These are phyloP conservation scores for Chamaetylas fuelleborni DNA, from an alignment of 2,113 vertebrate genomes.

Conservation along the genomic window DNA sequence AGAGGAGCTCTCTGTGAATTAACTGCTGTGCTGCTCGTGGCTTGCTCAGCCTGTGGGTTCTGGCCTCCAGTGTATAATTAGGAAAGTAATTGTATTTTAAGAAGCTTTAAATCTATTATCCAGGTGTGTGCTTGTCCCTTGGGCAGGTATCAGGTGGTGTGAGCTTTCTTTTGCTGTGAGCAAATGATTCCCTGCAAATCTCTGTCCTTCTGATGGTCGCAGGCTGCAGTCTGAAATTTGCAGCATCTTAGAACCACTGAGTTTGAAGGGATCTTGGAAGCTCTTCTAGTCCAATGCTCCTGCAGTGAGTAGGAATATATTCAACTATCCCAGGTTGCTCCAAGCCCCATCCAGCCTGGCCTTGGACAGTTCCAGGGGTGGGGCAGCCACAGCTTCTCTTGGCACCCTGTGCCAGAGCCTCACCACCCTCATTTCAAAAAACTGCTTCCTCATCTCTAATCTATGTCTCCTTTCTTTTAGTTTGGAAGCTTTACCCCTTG, in stretches of 20 bases:
- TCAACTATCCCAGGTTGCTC: not conserved
- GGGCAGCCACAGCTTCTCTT: not conserved
- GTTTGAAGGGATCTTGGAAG: not conserved
- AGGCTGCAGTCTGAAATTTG: not conserved
- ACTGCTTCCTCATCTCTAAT: not conserved
- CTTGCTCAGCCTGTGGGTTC: not conserved
- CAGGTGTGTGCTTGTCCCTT: not conserved
- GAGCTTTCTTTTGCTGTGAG: not conserved
- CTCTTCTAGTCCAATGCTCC: not conserved
- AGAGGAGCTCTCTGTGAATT: not conserved
- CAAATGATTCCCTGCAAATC: not conserved
- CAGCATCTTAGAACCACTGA: not conserved
- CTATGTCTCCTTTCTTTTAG: not conserved
- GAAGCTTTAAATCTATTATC: not conserved
- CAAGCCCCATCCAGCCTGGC: not conserved
- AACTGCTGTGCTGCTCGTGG: not conserved
- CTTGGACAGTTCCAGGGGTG: not conserved
- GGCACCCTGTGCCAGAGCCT: not conserved
- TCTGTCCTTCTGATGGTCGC: fast-evolving
- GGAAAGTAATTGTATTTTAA: not conserved
- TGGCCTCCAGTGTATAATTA: not conserved
- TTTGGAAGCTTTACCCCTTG: not conserved
- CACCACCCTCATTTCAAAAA: not conserved
- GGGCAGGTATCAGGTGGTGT: not conserved
- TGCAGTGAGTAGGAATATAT: not conserved